Percentiles rank a stretch among this genome's conserved stretches.
These are phyloP conservation scores for Phania funesta DNA, from an alignment of 2,888 invertebrate genomes.

Conservation along the genomic window DNA sequence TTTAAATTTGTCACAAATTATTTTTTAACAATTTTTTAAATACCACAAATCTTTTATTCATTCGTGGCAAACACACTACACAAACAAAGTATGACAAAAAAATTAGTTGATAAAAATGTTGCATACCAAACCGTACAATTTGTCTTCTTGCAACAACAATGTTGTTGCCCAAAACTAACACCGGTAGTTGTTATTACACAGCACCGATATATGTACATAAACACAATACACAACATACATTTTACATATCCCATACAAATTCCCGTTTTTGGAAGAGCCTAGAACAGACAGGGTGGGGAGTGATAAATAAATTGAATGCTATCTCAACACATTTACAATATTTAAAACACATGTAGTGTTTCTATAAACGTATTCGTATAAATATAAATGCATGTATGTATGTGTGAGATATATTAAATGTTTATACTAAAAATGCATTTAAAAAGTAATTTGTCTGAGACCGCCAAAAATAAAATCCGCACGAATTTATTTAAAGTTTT, in stretches of 20 bases:
- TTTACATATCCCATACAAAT: slow-evolving; percentile 47
- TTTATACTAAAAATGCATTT: slow-evolving; percentile 75
- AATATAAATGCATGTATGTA: not conserved
- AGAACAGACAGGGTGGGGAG: slow-evolving; percentile 10
- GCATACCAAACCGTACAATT: slow-evolving; percentile 49
- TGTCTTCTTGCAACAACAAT: slow-evolving; percentile 58
- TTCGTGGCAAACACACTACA: slow-evolving; percentile 15
- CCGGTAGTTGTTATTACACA: slow-evolving; percentile 66
- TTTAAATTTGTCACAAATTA: slow-evolving; percentile 54
- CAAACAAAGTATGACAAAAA: not conserved
- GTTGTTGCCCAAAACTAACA: slow-evolving; percentile 63
- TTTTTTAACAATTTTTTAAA: slow-evolving; percentile 62
- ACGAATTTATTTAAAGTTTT: slow-evolving; percentile 78
- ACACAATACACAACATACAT: too few species aligned
- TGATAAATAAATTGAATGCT: slow-evolving; percentile 66
- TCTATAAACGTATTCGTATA: slow-evolving; percentile 11
- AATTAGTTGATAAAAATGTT: slow-evolving; percentile 49
- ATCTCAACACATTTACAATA: slow-evolving; percentile 66
- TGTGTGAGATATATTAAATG: slow-evolving; percentile 61
- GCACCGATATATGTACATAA: not conserved
- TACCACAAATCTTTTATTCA: slow-evolving; percentile 60
- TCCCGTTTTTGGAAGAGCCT: not conserved
- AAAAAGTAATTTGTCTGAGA: slow-evolving; percentile 79
- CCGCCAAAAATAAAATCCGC: slow-evolving; percentile 74
- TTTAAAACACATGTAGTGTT: slow-evolving; percentile 56